phyloP scores from a whole-genome alignment of 2,797 vertebrate species.

The Eleutherodactylus coqui region DNA sequence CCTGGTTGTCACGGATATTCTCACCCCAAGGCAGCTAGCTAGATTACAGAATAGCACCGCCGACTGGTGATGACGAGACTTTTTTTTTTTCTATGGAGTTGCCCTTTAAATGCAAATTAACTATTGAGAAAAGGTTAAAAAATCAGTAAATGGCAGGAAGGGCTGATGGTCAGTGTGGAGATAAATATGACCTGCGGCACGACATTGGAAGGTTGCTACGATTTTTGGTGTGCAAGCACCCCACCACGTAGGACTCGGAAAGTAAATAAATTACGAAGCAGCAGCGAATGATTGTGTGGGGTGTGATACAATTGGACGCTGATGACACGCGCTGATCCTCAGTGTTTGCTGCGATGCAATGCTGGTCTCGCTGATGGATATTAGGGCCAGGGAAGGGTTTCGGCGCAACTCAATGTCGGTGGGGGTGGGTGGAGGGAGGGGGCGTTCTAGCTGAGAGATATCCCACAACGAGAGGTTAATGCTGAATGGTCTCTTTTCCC shows the following conservation, averaged over 20 bases:
- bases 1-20: not conserved
- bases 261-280: conserved; percentile 39
- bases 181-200: not conserved
- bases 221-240: not conserved
- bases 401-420: not conserved
- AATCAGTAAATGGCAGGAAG: not conserved
- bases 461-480: conserved; percentile 40
- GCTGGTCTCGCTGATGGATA: conserved; percentile 23
- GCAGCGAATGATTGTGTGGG: not conserved
- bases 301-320: not conserved
- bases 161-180: not conserved
- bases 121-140: not conserved
- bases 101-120: not conserved
- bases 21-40: not conserved
- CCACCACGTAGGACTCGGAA: not conserved
- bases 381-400: not conserved
- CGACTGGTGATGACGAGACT: not conserved
- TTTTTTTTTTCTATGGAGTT: not conserved
- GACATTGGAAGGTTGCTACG: not conserved
- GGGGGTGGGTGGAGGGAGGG: not conserved
- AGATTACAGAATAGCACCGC: not conserved
- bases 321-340: not conserved
- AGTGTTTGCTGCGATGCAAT: conserved; percentile 22
- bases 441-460: not conserved
- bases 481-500: conserved; percentile 56